Evolutionary conservation across 2,888 invertebrate species (phyloP).

Genomic region (Mimas tiliae): DNA sequence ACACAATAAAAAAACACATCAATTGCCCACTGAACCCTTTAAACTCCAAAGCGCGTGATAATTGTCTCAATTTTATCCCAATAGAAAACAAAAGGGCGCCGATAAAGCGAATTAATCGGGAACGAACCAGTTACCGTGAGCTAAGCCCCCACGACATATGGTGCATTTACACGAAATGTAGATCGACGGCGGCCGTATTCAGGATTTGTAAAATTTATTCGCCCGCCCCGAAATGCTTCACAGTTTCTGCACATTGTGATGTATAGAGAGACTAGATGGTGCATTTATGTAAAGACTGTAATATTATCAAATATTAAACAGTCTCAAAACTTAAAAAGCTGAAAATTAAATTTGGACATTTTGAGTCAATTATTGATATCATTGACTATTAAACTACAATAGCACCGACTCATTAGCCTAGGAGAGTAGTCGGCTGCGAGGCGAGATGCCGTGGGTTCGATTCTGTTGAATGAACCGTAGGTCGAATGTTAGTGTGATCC

Average conservation of each 20-base stretch:
- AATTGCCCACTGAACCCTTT: background rate
- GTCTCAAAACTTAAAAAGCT: no score
- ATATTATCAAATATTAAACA: background rate
- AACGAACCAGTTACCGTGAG: conserved; percentile 22
- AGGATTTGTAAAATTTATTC: conserved; percentile 72
- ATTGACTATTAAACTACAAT: no score
- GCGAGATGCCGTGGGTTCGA: no score
- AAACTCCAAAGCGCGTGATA: conserved; percentile 17
- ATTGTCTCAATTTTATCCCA: conserved; percentile 15
- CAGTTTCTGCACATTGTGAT: background rate
- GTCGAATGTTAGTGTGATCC: no score
- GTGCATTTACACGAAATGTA: conserved; percentile 68
- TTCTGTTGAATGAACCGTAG: no score
- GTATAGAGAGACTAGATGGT: conserved; percentile 1
- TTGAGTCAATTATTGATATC: no score
- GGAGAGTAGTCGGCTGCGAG: no score
- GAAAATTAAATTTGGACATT: no score
- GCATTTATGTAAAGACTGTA: background rate
- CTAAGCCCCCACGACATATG: conserved; percentile 66
- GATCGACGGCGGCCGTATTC: conserved; percentile 63
- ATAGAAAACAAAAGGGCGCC: conserved; percentile 15
- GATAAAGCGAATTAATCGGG: conserved; percentile 20
- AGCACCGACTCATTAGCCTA: no score
- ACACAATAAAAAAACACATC: background rate
- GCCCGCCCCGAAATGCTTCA: conserved; percentile 29